A percentile compares a stretch with the other conserved stretches of the same genome.
These are phyloP conservation scores for Gallinago jamesoni DNA, from an alignment of 2,113 vertebrate genomes.

Conservation along the genomic window DNA sequence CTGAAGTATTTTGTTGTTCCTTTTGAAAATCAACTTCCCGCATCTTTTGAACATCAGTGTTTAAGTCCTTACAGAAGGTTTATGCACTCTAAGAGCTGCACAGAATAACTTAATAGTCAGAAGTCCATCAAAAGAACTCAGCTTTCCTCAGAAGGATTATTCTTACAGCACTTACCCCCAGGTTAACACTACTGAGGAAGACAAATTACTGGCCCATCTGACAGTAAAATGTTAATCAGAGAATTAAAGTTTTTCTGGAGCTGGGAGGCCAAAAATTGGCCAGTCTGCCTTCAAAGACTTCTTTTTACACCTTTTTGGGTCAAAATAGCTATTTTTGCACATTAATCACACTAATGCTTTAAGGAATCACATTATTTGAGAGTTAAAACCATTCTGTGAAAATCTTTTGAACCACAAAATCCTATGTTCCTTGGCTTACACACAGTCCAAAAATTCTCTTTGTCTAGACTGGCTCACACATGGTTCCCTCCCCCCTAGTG, in stretches of 20 bases:
- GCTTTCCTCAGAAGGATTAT: not conserved
- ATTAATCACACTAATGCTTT: not conserved
- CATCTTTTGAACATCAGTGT: not conserved
- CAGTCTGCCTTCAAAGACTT: not conserved
- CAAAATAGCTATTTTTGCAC: not conserved
- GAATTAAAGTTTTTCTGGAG: not conserved
- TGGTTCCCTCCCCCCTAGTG: not conserved
- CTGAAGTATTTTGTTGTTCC: not conserved
- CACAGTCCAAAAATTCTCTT: not conserved
- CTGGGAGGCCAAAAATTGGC: not conserved
- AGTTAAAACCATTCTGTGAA: not conserved
- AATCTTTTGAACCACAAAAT: not conserved
- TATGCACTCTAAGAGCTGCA: not conserved
- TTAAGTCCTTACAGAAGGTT: not conserved
- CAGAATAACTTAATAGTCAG: not conserved
- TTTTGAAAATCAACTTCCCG: slow-evolving; percentile 1
- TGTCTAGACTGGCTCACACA: not conserved
- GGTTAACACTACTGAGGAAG: not conserved
- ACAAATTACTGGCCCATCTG: not conserved
- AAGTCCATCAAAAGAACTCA: not conserved
- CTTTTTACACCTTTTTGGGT: not conserved
- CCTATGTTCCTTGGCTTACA: not conserved
- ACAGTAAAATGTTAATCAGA: not conserved
- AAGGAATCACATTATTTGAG: not conserved
- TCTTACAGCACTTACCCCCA: not conserved